Evolutionary conservation across 2,113 vertebrate genomes (phyloP), one percentile per base, ranked within the genome.

Genomic region (Orthonyx spaldingii): DNA sequence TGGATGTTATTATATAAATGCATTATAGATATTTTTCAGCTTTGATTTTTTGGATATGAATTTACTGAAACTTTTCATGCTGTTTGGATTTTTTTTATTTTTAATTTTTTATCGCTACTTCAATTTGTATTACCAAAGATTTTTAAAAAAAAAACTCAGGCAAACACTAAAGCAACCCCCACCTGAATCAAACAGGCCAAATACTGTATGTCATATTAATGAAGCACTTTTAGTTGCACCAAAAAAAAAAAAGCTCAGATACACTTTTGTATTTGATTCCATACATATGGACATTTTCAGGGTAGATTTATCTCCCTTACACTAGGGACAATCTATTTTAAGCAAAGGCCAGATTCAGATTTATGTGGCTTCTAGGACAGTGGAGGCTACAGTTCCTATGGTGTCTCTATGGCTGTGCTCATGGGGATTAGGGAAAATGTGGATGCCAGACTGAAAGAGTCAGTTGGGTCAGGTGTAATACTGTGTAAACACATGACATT

Each of bases 1-100:
- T 78, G 60, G 56, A 90, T 96, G 46, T 76, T 93, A 57, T 82
- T 84, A 84, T 71, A 87, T 71, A 94, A 82, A 79, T 72, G 57
- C 33, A 82, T 90, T 69, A 72, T 57, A 66, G 69, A 74, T 83
- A 79, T 79, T 68, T 87, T 95, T 79, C 27, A 69, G 46, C 50
- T 92, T 92, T 78, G 32, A 80, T 80, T 80, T 93, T 93, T 81
- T 69, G 1, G 10, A 60, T 95, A 82, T 49, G 21, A 91, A 60
- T 71, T 93, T 89, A 52, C n/a, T 72, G 44, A 85, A 76, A 75
- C 3, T 95, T 86, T 91, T 89, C 42, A 55, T 49, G 44, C 28
- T 18, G 1, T 59, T 81, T 77, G 24, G 4, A 10, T 39, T 57
- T 55, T 35, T 60, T 46, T 16, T 20, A 19, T 33, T 84, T 68